phyloP scores from a whole-genome alignment of 2,113 vertebrate species.

The Rhinichthys klamathensis region DNA sequence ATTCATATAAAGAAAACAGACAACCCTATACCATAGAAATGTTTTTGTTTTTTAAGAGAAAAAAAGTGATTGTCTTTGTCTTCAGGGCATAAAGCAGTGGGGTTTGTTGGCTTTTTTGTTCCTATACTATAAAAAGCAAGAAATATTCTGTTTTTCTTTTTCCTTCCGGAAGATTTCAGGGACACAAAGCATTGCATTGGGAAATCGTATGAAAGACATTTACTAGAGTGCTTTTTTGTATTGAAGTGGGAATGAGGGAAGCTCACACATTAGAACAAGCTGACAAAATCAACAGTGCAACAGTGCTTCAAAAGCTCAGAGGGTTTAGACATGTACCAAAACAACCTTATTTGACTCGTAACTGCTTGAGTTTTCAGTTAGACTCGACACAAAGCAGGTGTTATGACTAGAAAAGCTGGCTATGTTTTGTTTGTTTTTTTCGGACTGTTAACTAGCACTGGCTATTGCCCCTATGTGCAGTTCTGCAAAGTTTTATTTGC shows the following conservation, averaged over 20 bases:
- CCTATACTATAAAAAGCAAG: conserved; percentile 63
- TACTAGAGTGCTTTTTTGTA: conserved; percentile 37
- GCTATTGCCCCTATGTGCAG: conserved; percentile 63
- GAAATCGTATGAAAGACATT: conserved; percentile 62
- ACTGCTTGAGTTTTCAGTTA: conserved; percentile 56
- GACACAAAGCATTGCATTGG: conserved; percentile 63
- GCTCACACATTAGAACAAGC: conserved; percentile 38
- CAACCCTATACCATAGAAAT: conserved; percentile 26
- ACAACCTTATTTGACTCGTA: conserved; percentile 54
- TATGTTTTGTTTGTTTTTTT: conserved; percentile 29
- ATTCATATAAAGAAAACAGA: conserved; percentile 20
- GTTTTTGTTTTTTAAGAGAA: neutral
- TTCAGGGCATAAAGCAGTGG: conserved; percentile 64
- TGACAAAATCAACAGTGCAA: conserved; percentile 53
- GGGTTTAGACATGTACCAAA: conserved; percentile 57
- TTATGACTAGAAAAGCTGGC: conserved; percentile 57
- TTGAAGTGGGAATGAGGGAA: conserved; percentile 40
- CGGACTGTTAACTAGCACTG: conserved; percentile 72
- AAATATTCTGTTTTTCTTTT: conserved; percentile 62
- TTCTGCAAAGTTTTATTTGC: conserved; percentile 83
- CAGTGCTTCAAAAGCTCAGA: conserved; percentile 60
- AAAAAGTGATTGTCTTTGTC: conserved; percentile 59
- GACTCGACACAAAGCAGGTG: conserved; percentile 47
- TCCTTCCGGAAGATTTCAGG: conserved; percentile 62
- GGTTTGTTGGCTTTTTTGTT: conserved; percentile 51